Evolutionary conservation across 2,113 vertebrate species (phyloP), one percentile per base, ranked within the genome.

Genomic region (Poeciliopsis turrubarensis): DNA sequence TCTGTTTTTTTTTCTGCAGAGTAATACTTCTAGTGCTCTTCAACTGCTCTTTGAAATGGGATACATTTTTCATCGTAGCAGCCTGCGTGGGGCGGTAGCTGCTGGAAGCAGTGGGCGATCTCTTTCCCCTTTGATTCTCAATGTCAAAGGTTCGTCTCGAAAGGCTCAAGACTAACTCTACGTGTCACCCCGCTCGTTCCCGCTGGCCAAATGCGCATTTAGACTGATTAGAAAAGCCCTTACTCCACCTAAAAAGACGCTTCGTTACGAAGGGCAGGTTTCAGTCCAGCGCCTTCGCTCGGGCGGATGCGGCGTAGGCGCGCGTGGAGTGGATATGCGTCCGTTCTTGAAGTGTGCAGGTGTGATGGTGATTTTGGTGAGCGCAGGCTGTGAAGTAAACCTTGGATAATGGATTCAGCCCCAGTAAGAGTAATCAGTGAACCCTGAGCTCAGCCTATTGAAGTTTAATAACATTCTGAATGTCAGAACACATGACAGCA

Each of bases 381-480:
- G 86, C 80, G 85, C 39, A 31, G 12, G 5, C 61, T 65, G 73
- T 79, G 81, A 89, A 85, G 81, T 73, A 91, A 87, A 88, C 68
- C 83, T 84, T 78, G 87, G 88, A 89, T 91, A 92, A 93, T 90
- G 89, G 87, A 91, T 91, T 91, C 85, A 75, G 87, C 67, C 80
- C 70, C 72, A 41, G 84, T 75, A 73, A 87, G 89, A 87, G 87
- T 91, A 92, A 92, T 93, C 91, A 91, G 87, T 89, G 90, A 94
- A 87, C 90, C 91, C 84, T 93, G 87, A 90, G 91, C 88, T 89
- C 86, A 84, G 88, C 81, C 87, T 84, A 89, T 89, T 92, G 91
- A 91, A 89, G 89, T 92, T 91, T 92, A 94, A 91, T 92, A 90
- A 92, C 86, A 85, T 90, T 91, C 90, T 86, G 84, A 94, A 92